Evolutionary conservation across 2,888 invertebrate species (phyloP).

Genomic region (Oligia latruncula): DNA sequence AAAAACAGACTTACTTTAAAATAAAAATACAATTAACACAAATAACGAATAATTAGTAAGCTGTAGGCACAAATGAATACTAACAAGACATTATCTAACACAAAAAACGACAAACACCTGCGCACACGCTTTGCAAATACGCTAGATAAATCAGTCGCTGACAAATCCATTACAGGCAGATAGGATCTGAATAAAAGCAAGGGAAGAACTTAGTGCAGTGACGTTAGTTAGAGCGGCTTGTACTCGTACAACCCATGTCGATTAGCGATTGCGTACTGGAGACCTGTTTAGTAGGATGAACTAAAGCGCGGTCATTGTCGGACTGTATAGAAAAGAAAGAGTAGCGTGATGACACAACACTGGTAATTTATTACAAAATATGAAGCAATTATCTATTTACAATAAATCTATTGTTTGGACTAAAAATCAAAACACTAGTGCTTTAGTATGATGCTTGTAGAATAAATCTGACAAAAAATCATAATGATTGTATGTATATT

Average conservation of each 20-base stretch:
- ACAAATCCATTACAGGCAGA: constrained; percentile 65
- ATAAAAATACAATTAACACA: background rate
- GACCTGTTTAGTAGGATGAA: constrained; percentile 38
- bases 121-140: constrained; percentile 36
- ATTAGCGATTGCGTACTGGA: constrained; percentile 58
- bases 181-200: constrained; percentile 57
- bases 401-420: too few relatives aligned
- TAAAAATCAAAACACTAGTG: too few relatives aligned
- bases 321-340: too few relatives aligned
- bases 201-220: constrained; percentile 33
- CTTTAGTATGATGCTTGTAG: too few relatives aligned
- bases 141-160: constrained; percentile 59
- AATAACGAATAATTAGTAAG: background rate
- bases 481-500: too few relatives aligned
- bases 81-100: constrained; percentile 29
- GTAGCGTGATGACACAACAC: too few relatives aligned
- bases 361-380: too few relatives aligned
- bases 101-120: constrained; percentile 25
- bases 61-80: background rate
- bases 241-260: constrained; percentile 58
- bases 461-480: too few relatives aligned
- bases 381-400: too few relatives aligned
- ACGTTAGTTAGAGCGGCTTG: constrained; percentile 51
- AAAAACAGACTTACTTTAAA: too few relatives aligned
- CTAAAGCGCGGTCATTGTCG: too few relatives aligned